These are phyloP conservation scores for Mactromeris polynyma DNA, from an alignment of 2,888 invertebrate genomes.

Conservation along the genomic window DNA sequence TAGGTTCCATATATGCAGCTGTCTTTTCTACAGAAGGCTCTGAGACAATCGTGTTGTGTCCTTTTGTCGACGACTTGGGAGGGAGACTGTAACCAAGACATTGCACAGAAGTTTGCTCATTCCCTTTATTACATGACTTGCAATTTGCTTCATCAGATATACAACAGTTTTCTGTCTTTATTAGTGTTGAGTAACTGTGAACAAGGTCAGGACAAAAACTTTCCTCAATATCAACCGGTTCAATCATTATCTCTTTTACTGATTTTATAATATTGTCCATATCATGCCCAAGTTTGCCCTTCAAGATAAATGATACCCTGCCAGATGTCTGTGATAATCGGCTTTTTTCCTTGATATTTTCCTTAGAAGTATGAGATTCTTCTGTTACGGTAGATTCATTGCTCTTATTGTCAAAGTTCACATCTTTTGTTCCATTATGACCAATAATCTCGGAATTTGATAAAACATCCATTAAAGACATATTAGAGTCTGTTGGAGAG, in stretches of 20 bases:
- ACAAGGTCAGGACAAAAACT: slow-evolving; percentile 28
- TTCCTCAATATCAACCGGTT: slow-evolving; percentile 43
- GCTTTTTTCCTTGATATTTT: not conserved
- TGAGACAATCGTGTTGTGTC: not conserved
- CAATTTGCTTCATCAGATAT: not conserved
- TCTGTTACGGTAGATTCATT: not conserved
- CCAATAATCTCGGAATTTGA: not conserved
- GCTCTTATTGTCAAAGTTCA: not conserved
- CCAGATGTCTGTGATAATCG: not conserved
- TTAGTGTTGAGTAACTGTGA: slow-evolving; percentile 14
- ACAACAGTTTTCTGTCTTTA: slow-evolving; percentile 14
- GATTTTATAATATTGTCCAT: slow-evolving; percentile 27
- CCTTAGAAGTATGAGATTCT: not conserved
- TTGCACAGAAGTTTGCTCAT: not conserved
- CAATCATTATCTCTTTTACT: slow-evolving; percentile 25
- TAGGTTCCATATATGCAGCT: slow-evolving; percentile 43
- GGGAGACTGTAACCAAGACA: not conserved
- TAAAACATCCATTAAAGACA: not conserved
- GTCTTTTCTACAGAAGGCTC: not conserved
- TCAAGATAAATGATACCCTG: slow-evolving; percentile 19
- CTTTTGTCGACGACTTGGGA: not conserved
- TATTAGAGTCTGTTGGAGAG: not conserved
- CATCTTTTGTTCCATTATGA: not conserved
- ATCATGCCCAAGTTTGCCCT: slow-evolving; percentile 35
- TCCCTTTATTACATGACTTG: not conserved